phyloP scores from a whole-genome alignment of 2,888 invertebrate species.

The Ischnura elegans region DNA sequence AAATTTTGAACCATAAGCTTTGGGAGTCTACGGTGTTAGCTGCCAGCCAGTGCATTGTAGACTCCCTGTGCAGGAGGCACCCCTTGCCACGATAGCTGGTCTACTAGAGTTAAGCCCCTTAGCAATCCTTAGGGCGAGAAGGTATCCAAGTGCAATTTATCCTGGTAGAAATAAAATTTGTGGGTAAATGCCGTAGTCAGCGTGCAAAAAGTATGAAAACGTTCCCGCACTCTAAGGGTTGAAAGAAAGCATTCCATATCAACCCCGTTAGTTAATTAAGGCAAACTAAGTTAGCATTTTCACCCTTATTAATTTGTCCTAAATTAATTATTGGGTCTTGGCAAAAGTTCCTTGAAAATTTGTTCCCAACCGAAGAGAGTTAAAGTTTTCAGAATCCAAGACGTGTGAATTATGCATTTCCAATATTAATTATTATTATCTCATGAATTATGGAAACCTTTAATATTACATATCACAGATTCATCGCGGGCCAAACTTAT shows the following conservation, averaged over 20 bases:
- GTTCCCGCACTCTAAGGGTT: not conserved
- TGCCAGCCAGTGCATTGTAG: no score
- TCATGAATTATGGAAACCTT: conserved; percentile 17
- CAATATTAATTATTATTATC: conserved; percentile 26
- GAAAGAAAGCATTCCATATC: not conserved
- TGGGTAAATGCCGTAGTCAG: no score
- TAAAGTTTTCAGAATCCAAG: not conserved
- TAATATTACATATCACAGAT: conserved; percentile 9
- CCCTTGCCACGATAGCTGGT: no score
- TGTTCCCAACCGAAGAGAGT: not conserved
- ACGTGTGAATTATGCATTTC: not conserved
- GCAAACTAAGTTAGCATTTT: not conserved
- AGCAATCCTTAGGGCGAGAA: no score
- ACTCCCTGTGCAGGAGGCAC: no score
- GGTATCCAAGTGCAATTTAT: no score
- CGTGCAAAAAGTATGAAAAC: no score
- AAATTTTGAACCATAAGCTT: no score
- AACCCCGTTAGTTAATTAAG: not conserved
- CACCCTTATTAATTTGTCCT: not conserved
- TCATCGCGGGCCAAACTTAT: not conserved
- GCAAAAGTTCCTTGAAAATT: not conserved
- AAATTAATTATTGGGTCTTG: not conserved
- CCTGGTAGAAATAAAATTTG: no score
- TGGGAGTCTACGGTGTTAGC: no score
- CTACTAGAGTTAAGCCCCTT: no score